Base-by-base conservation (phyloP, 2,888 invertebrate genomes). In the Cantharis flavilabris region DNA sequence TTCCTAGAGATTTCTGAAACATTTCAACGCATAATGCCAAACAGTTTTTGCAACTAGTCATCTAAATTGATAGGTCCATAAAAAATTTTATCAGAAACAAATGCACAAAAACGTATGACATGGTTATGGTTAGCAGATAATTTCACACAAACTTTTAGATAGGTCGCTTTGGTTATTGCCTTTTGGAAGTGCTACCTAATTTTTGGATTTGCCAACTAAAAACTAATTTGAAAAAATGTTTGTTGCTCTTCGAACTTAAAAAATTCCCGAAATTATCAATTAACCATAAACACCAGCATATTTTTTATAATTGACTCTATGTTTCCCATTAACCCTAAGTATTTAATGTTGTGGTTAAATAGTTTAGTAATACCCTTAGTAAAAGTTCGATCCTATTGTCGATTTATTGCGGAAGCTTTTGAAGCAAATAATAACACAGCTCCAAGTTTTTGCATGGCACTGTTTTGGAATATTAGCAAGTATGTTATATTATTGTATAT, bases 381-480 rank as follows among this genome's bases (percentile, higher is more conserved):
- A 14, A 23, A 23, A 23, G 65, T 67, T 26, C n/a, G 9, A 11
- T 67, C 26, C 65, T 67, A 67, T 67, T 67, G 65, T 23, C 65
- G 18, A 67, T 67, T 67, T 67, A 67, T 23, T 67, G 26, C 65
- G 26, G 26, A 23, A 67, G 65, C 65, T 67, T 67, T 67, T 67
- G 65, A 67, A 67, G 65, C 65, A 26, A 67, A 67, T 67, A 67
- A 67, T 23, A 67, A 26, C 65, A 67, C 65, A n/a, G 65, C 65
- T 67, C 65, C 65, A 67, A 3, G 69, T 62, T 23, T 71, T 75
- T 77, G 77, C 77, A 77, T 77, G 77, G 77, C 77, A 71, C 74
- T 71, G 71, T 23, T 20, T 62, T 49, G 23, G 13, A 62, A 20
- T 64, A 72, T 14, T 71, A 62, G n/a, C 63, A n/a, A 33, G 70